Evolutionary conservation across 2,888 invertebrate genomes (phyloP).

Genomic region (Vesta saturnalis): DNA sequence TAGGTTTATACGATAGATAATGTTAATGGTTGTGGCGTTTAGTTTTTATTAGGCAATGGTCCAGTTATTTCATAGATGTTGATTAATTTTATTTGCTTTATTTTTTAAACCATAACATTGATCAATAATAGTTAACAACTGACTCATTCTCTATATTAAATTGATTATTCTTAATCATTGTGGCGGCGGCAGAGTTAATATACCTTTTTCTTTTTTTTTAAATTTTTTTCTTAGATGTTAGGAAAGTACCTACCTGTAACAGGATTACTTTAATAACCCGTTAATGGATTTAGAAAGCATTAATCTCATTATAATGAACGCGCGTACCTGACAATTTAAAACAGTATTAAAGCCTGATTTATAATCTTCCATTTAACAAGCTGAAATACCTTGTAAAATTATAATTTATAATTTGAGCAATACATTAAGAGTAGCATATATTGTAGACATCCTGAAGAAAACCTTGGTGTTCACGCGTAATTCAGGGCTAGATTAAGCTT

Average conservation of each 20-base stretch:
- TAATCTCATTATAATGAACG: background rate
- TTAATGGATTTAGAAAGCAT: constrained; percentile 2
- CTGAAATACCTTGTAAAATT: too few species aligned
- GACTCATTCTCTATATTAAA: background rate
- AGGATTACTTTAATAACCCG: background rate
- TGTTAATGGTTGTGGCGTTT: constrained; percentile 28
- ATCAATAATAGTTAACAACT: background rate
- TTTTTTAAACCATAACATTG: constrained; percentile 16
- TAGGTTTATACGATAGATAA: constrained; percentile 29
- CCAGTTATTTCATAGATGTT: constrained; percentile 21
- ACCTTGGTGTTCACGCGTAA: too few species aligned
- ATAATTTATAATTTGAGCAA: too few species aligned
- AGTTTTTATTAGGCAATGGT: constrained; percentile 27
- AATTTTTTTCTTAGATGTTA: too few species aligned
- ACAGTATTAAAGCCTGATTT: too few species aligned
- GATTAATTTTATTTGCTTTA: constrained; percentile 30
- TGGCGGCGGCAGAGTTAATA: too few species aligned
- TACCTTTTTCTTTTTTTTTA: too few species aligned
- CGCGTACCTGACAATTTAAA: background rate
- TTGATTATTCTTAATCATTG: background rate
- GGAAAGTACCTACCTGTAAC: too few species aligned
- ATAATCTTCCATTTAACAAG: too few species aligned
- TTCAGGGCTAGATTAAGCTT: too few species aligned
- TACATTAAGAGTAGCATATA: too few species aligned
- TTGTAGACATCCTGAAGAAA: too few species aligned